Percentiles rank a stretch among this genome's conserved stretches.
phyloP scores from a whole-genome alignment of 2,113 vertebrate genomes.

The Sander vitreus region DNA sequence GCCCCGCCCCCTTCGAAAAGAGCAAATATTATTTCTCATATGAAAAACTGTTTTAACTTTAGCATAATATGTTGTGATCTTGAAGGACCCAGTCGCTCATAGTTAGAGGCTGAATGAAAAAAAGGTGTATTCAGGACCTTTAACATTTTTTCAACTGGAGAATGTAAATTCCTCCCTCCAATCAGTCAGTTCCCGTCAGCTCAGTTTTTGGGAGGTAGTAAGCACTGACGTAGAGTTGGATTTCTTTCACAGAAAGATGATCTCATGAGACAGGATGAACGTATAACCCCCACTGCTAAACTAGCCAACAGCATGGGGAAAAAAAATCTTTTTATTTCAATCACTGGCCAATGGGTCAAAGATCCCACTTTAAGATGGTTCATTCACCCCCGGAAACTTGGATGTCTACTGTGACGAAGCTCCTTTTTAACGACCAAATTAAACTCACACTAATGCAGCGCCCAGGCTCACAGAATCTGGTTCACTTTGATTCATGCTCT shows the following conservation, averaged over 20 bases:
- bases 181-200: not conserved
- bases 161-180: not conserved
- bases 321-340: not conserved
- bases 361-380: not conserved
- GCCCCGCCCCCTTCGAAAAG: not conserved
- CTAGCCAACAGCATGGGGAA: not conserved
- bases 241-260: not conserved
- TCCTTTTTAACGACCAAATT: not conserved
- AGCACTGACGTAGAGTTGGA: not conserved
- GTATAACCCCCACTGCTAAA: not conserved
- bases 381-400: not conserved
- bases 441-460: slow-evolving; percentile 10
- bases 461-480: not conserved
- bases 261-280: not conserved
- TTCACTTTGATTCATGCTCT: slow-evolving; percentile 52
- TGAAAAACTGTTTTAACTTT: not conserved
- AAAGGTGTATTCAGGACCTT: not conserved
- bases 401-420: not conserved
- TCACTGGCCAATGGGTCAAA: slow-evolving; percentile 6
- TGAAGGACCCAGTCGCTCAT: not conserved
- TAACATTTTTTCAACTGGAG: not conserved
- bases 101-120: not conserved
- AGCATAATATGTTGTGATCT: not conserved
- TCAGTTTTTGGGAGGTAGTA: not conserved
- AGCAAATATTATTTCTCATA: not conserved